Evolutionary conservation across 2,888 invertebrate species (phyloP).

Genomic region (Morpho achilles): DNA sequence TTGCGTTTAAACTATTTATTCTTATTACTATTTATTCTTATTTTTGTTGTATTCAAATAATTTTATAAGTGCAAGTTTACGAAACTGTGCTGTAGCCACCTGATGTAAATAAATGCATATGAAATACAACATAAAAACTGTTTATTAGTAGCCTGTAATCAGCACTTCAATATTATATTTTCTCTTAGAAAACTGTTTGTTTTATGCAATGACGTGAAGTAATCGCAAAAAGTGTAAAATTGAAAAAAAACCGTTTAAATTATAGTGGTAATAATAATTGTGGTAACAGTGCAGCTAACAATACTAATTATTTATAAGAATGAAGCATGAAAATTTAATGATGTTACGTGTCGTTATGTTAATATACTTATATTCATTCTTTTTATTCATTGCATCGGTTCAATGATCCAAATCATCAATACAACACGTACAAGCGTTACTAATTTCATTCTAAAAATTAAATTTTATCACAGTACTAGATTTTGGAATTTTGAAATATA

Average conservation of each 20-base stretch:
- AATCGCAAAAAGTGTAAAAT: conserved; percentile 2
- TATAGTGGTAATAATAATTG: conserved; percentile 18
- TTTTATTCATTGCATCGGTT: conserved; percentile 52
- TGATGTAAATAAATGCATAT: too few species aligned
- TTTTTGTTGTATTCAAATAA: too few species aligned
- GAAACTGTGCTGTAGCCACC: too few species aligned
- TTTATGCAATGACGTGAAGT: neutral
- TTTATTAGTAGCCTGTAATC: neutral
- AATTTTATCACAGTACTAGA: neutral
- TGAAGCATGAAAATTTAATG: conserved; percentile 31
- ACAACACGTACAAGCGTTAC: neutral
- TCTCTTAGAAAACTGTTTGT: neutral
- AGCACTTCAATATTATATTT: neutral
- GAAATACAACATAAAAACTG: too few species aligned
- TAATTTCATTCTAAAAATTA: neutral
- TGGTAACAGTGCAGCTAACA: conserved; percentile 21
- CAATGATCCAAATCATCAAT: conserved; percentile 53
- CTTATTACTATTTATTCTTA: too few species aligned
- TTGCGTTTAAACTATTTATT: too few species aligned
- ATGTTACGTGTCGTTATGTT: conserved; percentile 36
- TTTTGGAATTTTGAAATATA: too few species aligned
- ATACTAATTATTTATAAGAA: conserved; percentile 25
- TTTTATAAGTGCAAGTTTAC: too few species aligned
- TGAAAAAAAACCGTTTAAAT: conserved; percentile 12
- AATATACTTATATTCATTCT: conserved; percentile 39